A percentile compares a stretch with the other conserved stretches of the same genome.
phyloP scores from a whole-genome alignment of 1,140 invertebrate species.

The Micrasema minimum region DNA sequence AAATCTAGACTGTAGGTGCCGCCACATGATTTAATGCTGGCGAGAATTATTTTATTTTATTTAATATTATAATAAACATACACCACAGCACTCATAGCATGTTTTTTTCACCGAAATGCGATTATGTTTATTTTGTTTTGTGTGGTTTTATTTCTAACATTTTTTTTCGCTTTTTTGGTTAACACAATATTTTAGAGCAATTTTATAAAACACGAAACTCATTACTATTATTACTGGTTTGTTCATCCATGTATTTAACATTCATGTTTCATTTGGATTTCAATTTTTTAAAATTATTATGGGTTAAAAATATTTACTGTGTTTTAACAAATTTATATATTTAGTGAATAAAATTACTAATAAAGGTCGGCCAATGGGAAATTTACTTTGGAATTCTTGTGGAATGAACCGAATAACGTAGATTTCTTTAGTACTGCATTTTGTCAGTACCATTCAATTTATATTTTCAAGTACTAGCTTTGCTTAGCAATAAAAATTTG shows the following conservation, averaged over 20 bases:
- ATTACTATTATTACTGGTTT: not conserved
- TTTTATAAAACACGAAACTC: not conserved
- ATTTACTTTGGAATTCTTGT: not conserved
- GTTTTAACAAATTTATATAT: constrained; percentile 6
- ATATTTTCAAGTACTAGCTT: too few relatives aligned
- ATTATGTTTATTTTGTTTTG: constrained; percentile 7
- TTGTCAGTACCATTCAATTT: too few relatives aligned
- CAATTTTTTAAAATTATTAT: not conserved
- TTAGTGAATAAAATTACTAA: constrained; percentile 7
- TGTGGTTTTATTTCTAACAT: constrained; percentile 11
- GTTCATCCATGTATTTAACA: constrained; percentile 4
- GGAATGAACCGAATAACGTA: too few relatives aligned
- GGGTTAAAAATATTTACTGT: not conserved
- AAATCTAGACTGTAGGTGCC: too few relatives aligned
- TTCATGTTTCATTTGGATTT: not conserved
- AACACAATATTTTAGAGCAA: not conserved
- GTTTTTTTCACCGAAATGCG: not conserved
- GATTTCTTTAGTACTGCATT: too few relatives aligned
- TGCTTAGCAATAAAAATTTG: too few relatives aligned
- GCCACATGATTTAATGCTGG: too few relatives aligned
- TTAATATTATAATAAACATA: too few relatives aligned
- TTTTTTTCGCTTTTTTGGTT: constrained; percentile 2
- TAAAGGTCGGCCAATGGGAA: constrained; percentile 1
- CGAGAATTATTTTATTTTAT: too few relatives aligned
- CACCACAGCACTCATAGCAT: not conserved